phyloP scores from a whole-genome alignment of 2,888 invertebrate genomes.

The Troides oblongomaculatus region DNA sequence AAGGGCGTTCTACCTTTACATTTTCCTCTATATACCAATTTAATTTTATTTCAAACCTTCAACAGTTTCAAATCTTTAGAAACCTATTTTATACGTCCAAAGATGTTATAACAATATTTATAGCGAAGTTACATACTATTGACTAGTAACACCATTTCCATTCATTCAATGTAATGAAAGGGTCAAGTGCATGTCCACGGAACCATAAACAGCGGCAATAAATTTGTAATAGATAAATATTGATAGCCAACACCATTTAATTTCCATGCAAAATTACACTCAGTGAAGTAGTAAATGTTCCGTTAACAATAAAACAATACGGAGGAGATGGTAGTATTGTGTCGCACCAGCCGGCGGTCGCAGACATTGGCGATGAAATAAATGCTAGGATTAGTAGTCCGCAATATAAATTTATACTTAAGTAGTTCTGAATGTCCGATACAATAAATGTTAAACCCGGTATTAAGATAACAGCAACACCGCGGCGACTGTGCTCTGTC shows the following conservation, averaged over 20 bases:
- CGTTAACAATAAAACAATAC: constrained; percentile 50
- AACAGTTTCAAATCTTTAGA: neutral
- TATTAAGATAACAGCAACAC: constrained; percentile 23
- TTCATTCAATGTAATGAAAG: constrained; percentile 7
- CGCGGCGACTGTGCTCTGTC: constrained; percentile 7
- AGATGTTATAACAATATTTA: neutral
- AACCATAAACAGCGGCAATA: constrained; percentile 12
- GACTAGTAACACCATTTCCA: neutral
- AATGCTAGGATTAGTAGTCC: neutral
- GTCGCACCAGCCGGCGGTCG: neutral
- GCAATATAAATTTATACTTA: constrained; percentile 17
- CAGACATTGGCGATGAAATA: constrained; percentile 1
- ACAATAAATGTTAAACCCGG: constrained; percentile 19
- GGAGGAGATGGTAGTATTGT: constrained; percentile 3
- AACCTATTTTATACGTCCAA: neutral
- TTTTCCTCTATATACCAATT: neutral
- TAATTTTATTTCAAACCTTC: neutral
- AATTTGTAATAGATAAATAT: constrained; percentile 18
- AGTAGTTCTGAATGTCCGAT: constrained; percentile 10
- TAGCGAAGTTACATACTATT: neutral
- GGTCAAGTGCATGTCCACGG: constrained; percentile 12
- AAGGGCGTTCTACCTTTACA: neutral
- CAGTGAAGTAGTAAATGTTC: constrained; percentile 47
- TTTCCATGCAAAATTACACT: constrained; percentile 45
- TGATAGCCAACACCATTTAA: constrained; percentile 35